Evolutionary conservation across 2,797 vertebrate genomes (phyloP), one percentile per base, ranked within the genome.

Genomic region (Tapirus indicus): DNA sequence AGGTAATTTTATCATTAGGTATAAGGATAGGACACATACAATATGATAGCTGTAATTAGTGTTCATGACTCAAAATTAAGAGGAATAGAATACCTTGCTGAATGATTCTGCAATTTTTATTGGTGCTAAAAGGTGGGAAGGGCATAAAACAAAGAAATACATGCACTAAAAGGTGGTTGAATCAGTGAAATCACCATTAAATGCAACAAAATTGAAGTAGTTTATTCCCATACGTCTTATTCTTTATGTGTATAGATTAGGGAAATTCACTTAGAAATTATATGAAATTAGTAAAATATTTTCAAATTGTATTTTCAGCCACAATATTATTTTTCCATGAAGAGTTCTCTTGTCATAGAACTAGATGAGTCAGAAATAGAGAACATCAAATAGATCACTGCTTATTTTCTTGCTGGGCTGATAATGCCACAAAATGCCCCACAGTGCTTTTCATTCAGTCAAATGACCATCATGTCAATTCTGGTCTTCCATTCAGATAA

Each of bases 41-140:
- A 62, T 84, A 6, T 60, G 20, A 32, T 35, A 68, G 21, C n/a
- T 86, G 0, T 82, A 71, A 79, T 56, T 87, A 20, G 8, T 66
- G 11, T 83, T 52, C 32, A 60, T 27, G 10, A 8, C 16, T 97
- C 52, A n/a, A 92, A 95, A 87, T 75, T 93, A 79, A 18, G 21
- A 88, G 32, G 14, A 74, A 56, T 49, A 72, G 18, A 60, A 84
- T 80, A 49, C 35, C n/a, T 96, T 72, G 27, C 68, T 93, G 90
- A 93, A 84, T 17, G 71, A 66, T 82, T 91, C 25, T 47, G 56
- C 78, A 87, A 23, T n/a, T 88, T 72, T 69, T 69, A 82, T 95
- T 93, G 49, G 12, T 66, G 20, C 44, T 78, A 13, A 58, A 44
- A 52, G 21, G 3, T 8, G 7, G 38, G 1, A 6, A 0, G 3